A percentile compares a stretch with the other conserved stretches of the same genome.
Conservation (phyloP, 2,113 vertebrate species). For the Perccottus glenii region DNA sequence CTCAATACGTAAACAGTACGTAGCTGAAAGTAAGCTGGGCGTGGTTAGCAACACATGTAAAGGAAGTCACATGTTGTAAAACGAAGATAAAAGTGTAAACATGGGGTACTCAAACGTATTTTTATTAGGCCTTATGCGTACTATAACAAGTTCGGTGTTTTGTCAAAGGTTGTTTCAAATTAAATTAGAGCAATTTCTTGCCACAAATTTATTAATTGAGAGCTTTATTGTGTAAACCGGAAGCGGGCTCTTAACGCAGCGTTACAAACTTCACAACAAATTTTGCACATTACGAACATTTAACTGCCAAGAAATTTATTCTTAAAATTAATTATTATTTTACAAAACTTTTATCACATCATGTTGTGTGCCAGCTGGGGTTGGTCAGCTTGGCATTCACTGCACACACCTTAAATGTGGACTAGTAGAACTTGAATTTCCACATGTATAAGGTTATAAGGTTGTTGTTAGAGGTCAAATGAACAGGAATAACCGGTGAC, state of each 20-base stretch:
- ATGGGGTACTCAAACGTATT: too few relatives aligned
- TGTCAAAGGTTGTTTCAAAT: too few relatives aligned
- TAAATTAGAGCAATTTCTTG: too few relatives aligned
- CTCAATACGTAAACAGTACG: neutral
- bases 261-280: neutral
- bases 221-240: neutral
- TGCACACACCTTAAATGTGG: slow-evolving; percentile 19
- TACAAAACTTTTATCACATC: neutral
- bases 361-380: neutral
- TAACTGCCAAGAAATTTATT: neutral
- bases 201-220: too few relatives aligned
- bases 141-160: too few relatives aligned
- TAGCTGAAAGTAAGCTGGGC: slow-evolving; percentile 1
- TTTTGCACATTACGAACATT: neutral
- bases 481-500: neutral
- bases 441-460: neutral
- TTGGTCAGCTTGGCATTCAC: neutral
- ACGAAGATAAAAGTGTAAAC: too few relatives aligned
- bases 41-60: neutral
- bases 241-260: neutral
- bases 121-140: too few relatives aligned
- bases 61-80: slow-evolving; percentile 9
- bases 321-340: too few relatives aligned
- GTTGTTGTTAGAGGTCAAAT: too few relatives aligned
- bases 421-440: neutral